A percentile compares a stretch with the other conserved stretches of the same genome.
Evolutionary conservation across 2,113 vertebrate species (phyloP).

Genomic region (Oreochromis aureus): DNA sequence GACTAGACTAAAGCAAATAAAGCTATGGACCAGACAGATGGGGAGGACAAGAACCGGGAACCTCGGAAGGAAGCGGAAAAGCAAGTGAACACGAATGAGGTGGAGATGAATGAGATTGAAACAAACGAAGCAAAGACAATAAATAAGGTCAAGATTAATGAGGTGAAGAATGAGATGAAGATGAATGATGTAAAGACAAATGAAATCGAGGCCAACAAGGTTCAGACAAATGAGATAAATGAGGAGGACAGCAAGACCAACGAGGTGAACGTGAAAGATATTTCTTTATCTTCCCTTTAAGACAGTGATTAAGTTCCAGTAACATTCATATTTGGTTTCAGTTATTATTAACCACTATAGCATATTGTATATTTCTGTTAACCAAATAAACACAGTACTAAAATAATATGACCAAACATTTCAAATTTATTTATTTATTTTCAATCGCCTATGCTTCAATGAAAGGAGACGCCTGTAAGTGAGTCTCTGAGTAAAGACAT

Average conservation of each 20-base stretch:
- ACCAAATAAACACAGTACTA: neutral
- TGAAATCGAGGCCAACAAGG: neutral
- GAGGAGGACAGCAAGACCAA: neutral
- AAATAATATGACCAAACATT: neutral
- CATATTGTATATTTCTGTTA: neutral
- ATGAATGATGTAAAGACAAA: rapidly evolving
- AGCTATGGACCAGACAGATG: neutral
- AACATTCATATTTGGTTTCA: neutral
- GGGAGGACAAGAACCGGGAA: neutral
- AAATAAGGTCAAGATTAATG: neutral
- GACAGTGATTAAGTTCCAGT: neutral
- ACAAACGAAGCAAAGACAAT: neutral
- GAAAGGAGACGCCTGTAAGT: neutral
- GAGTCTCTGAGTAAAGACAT: neutral
- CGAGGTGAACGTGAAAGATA: neutral
- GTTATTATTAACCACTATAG: neutral
- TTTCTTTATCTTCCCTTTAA: neutral
- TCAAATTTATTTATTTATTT: too few species aligned
- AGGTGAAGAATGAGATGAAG: neutral
- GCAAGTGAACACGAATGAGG: neutral
- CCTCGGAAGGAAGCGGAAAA: neutral
- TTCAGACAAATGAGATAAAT: neutral
- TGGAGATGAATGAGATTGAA: neutral
- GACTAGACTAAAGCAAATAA: neutral
- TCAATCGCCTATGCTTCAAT: neutral